A percentile compares a stretch with the other conserved stretches of the same genome.
These are phyloP conservation scores for Acanthurus leucopareius DNA, from an alignment of 2,797 vertebrate genomes.

Conservation along the genomic window DNA sequence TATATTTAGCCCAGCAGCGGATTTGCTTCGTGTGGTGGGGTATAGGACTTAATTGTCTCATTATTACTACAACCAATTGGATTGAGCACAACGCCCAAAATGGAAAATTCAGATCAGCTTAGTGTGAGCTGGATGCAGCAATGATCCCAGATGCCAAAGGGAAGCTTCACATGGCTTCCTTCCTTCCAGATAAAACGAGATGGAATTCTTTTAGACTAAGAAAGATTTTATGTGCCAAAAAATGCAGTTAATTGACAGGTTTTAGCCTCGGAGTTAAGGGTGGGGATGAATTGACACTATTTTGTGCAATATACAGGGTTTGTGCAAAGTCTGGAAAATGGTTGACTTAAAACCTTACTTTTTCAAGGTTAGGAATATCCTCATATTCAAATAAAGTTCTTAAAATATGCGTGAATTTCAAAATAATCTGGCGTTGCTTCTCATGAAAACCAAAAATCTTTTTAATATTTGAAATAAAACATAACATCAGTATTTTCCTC, in stretches of 20 bases:
- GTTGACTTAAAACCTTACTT: too few species aligned
- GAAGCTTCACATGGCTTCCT: slow-evolving; percentile 37
- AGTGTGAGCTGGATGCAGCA: slow-evolving; percentile 1
- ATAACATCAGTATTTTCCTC: too few species aligned
- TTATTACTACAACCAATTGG: slow-evolving; percentile 55
- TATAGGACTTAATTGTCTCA: slow-evolving; percentile 45
- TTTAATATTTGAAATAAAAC: too few species aligned
- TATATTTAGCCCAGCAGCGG: slow-evolving; percentile 49
- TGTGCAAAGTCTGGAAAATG: too few species aligned
- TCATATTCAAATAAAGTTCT: too few species aligned
- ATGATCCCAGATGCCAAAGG: slow-evolving; percentile 25
- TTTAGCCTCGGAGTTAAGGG: background rate
- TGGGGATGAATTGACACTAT: background rate
- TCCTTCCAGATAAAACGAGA: slow-evolving; percentile 12
- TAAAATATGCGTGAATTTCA: too few species aligned
- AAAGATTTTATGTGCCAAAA: slow-evolving; percentile 59
- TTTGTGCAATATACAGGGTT: background rate
- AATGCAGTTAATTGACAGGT: background rate
- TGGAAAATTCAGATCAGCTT: slow-evolving; percentile 56
- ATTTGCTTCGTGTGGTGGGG: slow-evolving; percentile 39
- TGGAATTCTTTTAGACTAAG: slow-evolving; percentile 4
- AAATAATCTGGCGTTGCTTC: too few species aligned
- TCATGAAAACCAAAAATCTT: too few species aligned
- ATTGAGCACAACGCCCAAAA: slow-evolving; percentile 49
- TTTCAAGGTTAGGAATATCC: too few species aligned